phyloP scores from a whole-genome alignment of 1,140 invertebrate genomes.

The Calephelis nemesis region DNA sequence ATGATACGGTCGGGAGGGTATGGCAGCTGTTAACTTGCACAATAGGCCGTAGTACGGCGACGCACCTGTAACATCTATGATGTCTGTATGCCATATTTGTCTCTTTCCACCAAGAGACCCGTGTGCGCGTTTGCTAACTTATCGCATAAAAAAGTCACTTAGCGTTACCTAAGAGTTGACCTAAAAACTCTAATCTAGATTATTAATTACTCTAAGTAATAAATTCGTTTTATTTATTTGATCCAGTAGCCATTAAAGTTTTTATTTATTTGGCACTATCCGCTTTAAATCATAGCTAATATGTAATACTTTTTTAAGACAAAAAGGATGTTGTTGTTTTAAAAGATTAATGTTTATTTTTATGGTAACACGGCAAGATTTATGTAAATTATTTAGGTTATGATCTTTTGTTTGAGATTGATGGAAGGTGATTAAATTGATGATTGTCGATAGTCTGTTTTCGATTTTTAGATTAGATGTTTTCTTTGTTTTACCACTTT shows the following conservation, averaged over 20 bases:
- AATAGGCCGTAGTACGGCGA: too few relatives aligned
- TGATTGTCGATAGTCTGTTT: not conserved
- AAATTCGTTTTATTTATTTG: not conserved
- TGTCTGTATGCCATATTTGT: too few relatives aligned
- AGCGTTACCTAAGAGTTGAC: too few relatives aligned
- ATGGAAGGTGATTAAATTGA: not conserved
- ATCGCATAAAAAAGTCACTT: too few relatives aligned
- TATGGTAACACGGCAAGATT: not conserved
- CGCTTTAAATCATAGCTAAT: not conserved
- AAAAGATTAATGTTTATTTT: conserved; percentile 8
- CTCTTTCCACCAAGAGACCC: too few relatives aligned
- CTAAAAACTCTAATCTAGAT: too few relatives aligned
- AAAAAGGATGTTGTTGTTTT: not conserved
- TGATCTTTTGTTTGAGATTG: not conserved
- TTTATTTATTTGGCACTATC: not conserved
- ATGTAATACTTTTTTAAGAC: conserved; percentile 2
- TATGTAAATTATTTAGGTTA: not conserved
- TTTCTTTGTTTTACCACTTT: too few relatives aligned
- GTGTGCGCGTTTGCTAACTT: too few relatives aligned
- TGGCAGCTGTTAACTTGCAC: too few relatives aligned
- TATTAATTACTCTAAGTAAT: not conserved
- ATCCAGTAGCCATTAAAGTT: not conserved
- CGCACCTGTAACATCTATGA: too few relatives aligned
- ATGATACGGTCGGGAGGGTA: too few relatives aligned
- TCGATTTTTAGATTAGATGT: too few relatives aligned